phyloP scores from a whole-genome alignment of 1,140 invertebrate species.

The Bombus sibiricus region DNA sequence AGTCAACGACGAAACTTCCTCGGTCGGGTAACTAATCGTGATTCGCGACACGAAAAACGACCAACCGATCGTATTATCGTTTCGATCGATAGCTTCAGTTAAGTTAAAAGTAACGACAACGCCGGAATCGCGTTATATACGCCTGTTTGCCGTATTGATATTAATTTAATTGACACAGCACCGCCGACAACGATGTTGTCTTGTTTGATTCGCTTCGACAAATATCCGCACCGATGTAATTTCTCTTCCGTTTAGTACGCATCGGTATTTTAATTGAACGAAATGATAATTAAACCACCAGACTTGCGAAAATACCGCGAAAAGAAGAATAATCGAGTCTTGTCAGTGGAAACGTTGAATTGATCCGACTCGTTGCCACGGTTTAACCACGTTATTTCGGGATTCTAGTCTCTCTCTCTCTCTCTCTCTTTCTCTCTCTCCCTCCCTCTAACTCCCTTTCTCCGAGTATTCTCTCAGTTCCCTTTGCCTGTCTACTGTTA shows the following conservation, averaged over 20 bases:
- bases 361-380: constrained; percentile 2
- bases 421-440: background rate
- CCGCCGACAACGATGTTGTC: too few species aligned
- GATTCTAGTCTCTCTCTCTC: background rate
- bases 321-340: constrained; percentile 3
- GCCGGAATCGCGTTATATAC: background rate
- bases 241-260: background rate
- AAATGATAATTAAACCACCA: constrained; percentile 11
- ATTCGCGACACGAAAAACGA: constrained; percentile 25
- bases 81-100: constrained; percentile 39
- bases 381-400: constrained; percentile 40
- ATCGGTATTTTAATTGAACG: background rate
- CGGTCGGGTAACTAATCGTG: constrained; percentile 58
- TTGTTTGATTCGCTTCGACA: background rate
- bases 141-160: background rate
- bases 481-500: constrained; percentile 58
- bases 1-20: constrained; percentile 57
- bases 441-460: background rate
- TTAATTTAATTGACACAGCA: constrained; percentile 14
- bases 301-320: background rate
- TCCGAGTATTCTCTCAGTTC: constrained; percentile 8
- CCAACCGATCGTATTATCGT: constrained; percentile 47
- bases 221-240: background rate
- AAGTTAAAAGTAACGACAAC: background rate
- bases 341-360: background rate